These are phyloP conservation scores for Gambusia holbrooki DNA, from an alignment of 2,113 vertebrate species.

Conservation along the genomic window DNA sequence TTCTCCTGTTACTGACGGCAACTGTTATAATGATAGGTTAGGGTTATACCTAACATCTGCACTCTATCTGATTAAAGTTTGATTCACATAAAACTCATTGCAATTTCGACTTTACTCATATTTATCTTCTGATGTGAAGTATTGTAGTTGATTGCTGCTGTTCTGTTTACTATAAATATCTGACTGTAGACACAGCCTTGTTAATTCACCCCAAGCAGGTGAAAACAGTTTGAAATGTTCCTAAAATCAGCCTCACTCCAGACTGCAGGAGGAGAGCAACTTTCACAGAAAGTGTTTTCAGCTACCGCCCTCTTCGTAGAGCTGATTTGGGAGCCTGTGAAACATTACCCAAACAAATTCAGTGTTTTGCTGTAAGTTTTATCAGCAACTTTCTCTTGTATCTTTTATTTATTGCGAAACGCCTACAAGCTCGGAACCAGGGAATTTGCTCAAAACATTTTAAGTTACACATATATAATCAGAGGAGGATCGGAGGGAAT, in stretches of 20 bases:
- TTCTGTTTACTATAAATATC: neutral
- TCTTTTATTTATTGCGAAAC: slow-evolving; percentile 1
- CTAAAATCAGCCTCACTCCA: neutral
- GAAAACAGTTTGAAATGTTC: neutral
- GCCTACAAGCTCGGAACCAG: neutral
- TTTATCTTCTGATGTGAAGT: neutral
- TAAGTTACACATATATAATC: slow-evolving; percentile 10
- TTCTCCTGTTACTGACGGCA: no score
- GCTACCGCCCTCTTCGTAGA: neutral
- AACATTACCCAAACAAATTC: neutral
- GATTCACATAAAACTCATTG: no score
- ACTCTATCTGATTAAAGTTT: no score
- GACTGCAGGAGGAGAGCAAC: neutral
- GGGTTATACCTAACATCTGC: no score
- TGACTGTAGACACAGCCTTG: no score
- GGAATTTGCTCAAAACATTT: slow-evolving; percentile 5
- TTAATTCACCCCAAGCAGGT: neutral
- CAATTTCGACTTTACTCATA: no score
- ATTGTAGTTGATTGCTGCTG: neutral
- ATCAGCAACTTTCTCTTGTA: neutral
- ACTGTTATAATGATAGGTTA: no score
- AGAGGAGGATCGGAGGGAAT: slow-evolving; percentile 1
- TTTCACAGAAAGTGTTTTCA: neutral
- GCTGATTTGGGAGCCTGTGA: neutral
- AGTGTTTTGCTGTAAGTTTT: neutral